A percentile compares a stretch with the other conserved stretches of the same genome.
Conservation (phyloP, 2,113 vertebrate species). For the Marcusenius ussheri region DNA sequence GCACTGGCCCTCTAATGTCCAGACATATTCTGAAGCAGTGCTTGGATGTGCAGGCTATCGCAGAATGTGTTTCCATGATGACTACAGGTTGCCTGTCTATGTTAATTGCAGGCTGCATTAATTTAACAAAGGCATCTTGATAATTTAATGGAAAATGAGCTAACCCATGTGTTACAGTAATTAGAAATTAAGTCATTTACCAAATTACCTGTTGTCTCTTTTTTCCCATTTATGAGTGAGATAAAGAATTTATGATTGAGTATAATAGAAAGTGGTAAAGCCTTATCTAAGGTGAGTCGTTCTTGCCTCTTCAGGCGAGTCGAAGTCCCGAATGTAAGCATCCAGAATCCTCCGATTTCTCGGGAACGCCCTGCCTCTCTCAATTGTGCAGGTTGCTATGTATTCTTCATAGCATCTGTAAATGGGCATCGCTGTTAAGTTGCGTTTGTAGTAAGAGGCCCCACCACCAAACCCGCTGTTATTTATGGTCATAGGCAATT, state of each 20-base stretch:
- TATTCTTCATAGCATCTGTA: constrained; percentile 39
- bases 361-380: rapidly evolving
- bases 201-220: neutral
- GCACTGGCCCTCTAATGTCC: neutral
- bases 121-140: neutral
- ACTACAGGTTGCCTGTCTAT: neutral
- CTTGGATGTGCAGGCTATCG: neutral
- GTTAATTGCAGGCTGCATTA: neutral
- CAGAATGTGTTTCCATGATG: neutral
- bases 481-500: neutral
- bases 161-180: neutral
- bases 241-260: neutral
- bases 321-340: neutral
- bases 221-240: neutral
- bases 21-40: neutral
- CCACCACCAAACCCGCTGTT: neutral
- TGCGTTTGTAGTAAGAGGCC: neutral
- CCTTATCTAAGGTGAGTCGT: neutral
- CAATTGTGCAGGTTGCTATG: rapidly evolving
- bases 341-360: neutral
- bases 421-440: neutral
- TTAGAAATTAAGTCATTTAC: neutral
- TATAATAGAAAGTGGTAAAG: neutral
- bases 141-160: neutral
- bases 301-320: constrained; percentile 34